Evolutionary conservation across 1,140 invertebrate species (phyloP).

Genomic region (Drosophila pandora): DNA sequence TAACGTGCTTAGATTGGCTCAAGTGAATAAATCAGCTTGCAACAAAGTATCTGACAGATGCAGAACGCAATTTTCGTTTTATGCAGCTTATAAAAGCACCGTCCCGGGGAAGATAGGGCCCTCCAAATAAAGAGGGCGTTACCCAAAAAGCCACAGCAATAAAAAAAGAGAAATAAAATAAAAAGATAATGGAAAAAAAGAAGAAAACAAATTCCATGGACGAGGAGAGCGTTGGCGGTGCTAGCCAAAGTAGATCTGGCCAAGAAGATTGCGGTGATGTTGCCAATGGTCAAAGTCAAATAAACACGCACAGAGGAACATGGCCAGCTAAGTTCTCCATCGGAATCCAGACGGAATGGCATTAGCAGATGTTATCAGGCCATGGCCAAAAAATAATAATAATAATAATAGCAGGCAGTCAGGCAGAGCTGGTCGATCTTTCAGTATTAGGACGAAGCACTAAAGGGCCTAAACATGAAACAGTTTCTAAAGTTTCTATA

Average conservation of each 20-base stretch:
- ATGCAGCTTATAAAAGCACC: slow-evolving; percentile 59
- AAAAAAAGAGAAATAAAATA: slow-evolving; percentile 32
- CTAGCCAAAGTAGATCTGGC: slow-evolving; percentile 56
- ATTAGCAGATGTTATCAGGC: slow-evolving; percentile 66
- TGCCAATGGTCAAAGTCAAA: slow-evolving; percentile 70
- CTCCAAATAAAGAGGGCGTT: slow-evolving; percentile 71
- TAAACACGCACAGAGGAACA: slow-evolving; percentile 65
- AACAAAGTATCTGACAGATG: slow-evolving; percentile 74
- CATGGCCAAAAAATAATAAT: slow-evolving; percentile 54
- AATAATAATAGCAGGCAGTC: slow-evolving; percentile 50
- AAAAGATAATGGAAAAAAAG: slow-evolving; percentile 14
- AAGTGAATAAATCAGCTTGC: slow-evolving; percentile 61
- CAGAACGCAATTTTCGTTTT: slow-evolving; percentile 74
- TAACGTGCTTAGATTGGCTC: slow-evolving; percentile 74
- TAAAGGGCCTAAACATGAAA: slow-evolving; percentile 6
- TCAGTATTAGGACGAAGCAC: slow-evolving; percentile 23
- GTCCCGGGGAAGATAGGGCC: slow-evolving; percentile 47
- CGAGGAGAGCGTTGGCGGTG: slow-evolving; percentile 62
- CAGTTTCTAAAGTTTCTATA: too few species aligned
- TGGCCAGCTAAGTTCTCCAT: slow-evolving; percentile 23
- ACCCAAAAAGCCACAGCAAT: slow-evolving; percentile 16
- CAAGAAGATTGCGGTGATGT: slow-evolving; percentile 43
- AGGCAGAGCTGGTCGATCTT: slow-evolving; percentile 17
- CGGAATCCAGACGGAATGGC: slow-evolving; percentile 43
- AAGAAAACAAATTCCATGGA: not conserved